phyloP scores from a whole-genome alignment of 2,888 invertebrate species.

The Ophraella communa region DNA sequence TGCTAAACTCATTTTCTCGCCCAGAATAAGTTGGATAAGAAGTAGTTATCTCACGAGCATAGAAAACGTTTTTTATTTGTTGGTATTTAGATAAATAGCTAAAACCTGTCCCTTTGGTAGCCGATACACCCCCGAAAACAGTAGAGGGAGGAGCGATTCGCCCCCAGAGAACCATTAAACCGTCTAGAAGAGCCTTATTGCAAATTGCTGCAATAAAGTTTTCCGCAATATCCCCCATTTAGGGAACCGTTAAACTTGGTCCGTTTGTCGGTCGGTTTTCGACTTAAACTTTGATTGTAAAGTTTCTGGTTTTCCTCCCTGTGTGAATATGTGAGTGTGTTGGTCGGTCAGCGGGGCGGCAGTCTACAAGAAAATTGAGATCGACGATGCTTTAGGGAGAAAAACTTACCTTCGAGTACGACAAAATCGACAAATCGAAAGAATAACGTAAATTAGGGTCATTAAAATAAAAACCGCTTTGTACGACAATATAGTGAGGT shows the following conservation, averaged over 20 bases:
- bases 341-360: conserved; percentile 20
- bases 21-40: too few relatives aligned
- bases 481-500: too few relatives aligned
- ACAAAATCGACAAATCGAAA: not conserved
- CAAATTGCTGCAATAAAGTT: conserved; percentile 30
- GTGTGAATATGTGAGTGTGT: conserved; percentile 7
- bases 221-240: conserved; percentile 31
- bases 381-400: not conserved
- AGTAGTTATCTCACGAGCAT: too few relatives aligned
- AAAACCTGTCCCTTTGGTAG: not conserved
- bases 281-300: conserved; percentile 35
- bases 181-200: conserved; percentile 30
- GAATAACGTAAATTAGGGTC: too few relatives aligned
- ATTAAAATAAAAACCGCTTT: not conserved
- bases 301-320: conserved; percentile 15
- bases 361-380: not conserved
- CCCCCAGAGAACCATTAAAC: conserved; percentile 24
- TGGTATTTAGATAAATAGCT: not conserved
- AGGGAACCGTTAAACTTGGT: conserved; percentile 29
- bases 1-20: too few relatives aligned
- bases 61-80: too few relatives aligned
- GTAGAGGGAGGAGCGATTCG: conserved; percentile 8
- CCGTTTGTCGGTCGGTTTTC: conserved; percentile 20
- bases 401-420: not conserved
- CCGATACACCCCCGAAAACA: not conserved